Percentiles rank a stretch among this genome's conserved stretches.
Evolutionary conservation across 1,140 invertebrate genomes (phyloP).

Genomic region (Maconellicoccus hirsutus): DNA sequence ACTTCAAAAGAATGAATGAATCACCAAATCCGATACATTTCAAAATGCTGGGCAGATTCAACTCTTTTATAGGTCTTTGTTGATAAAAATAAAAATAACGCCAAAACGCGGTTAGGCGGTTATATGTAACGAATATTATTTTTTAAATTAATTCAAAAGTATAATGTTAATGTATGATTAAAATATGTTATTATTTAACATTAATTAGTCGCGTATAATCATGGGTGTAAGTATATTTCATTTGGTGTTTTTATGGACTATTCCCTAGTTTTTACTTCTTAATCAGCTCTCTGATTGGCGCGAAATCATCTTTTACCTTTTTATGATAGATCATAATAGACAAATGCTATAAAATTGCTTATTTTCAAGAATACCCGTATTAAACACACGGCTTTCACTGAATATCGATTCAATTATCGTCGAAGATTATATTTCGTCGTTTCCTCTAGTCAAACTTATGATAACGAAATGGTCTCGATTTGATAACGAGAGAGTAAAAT

Average conservation of each 20-base stretch:
- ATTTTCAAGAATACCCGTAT: too few species aligned
- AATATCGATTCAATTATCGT: too few species aligned
- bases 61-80: neutral
- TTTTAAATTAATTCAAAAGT: neutral
- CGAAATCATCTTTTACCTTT: neutral
- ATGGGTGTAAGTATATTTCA: neutral
- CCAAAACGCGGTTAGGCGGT: neutral
- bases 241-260: neutral
- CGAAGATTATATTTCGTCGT: too few species aligned
- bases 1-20: neutral
- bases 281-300: neutral
- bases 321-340: neutral
- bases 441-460: too few species aligned
- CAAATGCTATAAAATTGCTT: too few species aligned
- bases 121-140: neutral
- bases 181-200: neutral
- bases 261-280: neutral
- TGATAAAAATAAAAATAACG: conserved; percentile 1
- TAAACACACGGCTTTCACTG: too few species aligned
- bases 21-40: neutral
- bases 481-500: too few species aligned
- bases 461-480: too few species aligned
- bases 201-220: neutral
- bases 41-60: too few species aligned
- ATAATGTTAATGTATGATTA: neutral